phyloP scores from a whole-genome alignment of 2,888 invertebrate genomes.

The Muscina levida region DNA sequence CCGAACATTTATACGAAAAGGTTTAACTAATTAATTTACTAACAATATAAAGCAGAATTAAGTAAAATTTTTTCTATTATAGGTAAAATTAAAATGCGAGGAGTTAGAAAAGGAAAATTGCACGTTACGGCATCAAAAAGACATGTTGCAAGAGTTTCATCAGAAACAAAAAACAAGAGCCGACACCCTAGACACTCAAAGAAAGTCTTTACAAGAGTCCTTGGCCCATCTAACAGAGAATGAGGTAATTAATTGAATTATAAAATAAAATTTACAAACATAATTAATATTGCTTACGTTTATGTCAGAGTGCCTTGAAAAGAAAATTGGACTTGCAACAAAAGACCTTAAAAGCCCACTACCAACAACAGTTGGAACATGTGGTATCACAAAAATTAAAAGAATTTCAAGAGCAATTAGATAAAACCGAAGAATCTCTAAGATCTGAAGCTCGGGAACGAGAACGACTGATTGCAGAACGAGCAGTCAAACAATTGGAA shows the following conservation, averaged over 20 bases:
- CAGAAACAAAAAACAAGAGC: conserved; percentile 81
- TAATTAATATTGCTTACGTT: conserved; percentile 39
- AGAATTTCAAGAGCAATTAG: conserved; percentile 89
- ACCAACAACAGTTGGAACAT: conserved; percentile 90
- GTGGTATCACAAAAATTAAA: conserved; percentile 88
- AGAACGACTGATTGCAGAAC: conserved; percentile 85
- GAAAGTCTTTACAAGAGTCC: conserved; percentile 81
- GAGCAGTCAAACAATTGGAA: conserved; percentile 86
- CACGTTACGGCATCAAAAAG: conserved; percentile 81
- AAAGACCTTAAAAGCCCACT: conserved; percentile 86
- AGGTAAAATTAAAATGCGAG: conserved; percentile 81
- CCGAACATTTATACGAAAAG: conserved; percentile 81
- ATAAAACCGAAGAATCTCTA: conserved; percentile 84
- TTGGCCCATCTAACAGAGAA: conserved; percentile 81
- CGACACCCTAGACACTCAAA: conserved; percentile 81
- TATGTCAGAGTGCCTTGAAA: conserved; percentile 80
- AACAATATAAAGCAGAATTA: background rate
- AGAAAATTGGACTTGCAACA: conserved; percentile 84
- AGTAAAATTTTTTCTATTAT: conserved; percentile 15
- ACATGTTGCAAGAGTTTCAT: conserved; percentile 81
- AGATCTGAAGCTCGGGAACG: conserved; percentile 84
- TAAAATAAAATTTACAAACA: background rate
- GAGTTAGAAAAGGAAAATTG: conserved; percentile 84
- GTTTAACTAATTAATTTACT: too few species aligned
- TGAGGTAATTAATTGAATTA: conserved; percentile 80